Evolutionary conservation across 2,797 vertebrate species (phyloP).

Genomic region (Adelosebastes latens): DNA sequence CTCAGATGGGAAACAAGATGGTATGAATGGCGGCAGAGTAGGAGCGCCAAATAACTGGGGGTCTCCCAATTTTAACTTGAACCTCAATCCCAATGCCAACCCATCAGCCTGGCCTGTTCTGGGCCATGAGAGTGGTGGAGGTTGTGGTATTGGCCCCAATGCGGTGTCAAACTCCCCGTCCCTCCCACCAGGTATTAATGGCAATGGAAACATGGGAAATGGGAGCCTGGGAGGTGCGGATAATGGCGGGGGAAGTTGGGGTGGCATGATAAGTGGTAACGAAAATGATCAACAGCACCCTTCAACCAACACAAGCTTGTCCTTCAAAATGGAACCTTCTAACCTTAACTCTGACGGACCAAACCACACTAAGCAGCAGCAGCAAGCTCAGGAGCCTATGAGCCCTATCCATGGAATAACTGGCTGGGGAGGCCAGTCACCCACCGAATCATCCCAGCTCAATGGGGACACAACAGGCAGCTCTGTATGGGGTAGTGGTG

Average conservation of each 20-base stretch:
- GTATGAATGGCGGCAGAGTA: conserved; percentile 65
- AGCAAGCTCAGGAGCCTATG: conserved; percentile 82
- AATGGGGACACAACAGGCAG: conserved; percentile 88
- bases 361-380: conserved; percentile 92
- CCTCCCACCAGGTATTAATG: conserved; percentile 70
- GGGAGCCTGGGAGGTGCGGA: conserved; percentile 85
- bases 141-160: conserved; percentile 83
- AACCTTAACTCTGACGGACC: conserved; percentile 98
- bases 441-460: conserved; percentile 94
- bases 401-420: conserved; percentile 92
- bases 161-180: conserved; percentile 67
- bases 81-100: conserved; percentile 97
- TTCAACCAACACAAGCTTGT: conserved; percentile 91
- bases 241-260: conserved; percentile 86
- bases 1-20: conserved; percentile 92
- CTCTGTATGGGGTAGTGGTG: conserved; percentile 91
- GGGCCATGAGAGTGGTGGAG: conserved; percentile 90
- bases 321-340: conserved; percentile 94
- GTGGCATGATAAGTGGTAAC: conserved; percentile 87
- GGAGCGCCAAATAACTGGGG: conserved; percentile 74
- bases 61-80: conserved; percentile 93
- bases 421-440: conserved; percentile 90
- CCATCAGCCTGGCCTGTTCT: conserved; percentile 96
- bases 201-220: conserved; percentile 81
- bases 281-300: conserved; percentile 85